These are phyloP conservation scores for Paramuricea clavata DNA, from an alignment of 92 coral and sea anemone species.

Conservation along the genomic window DNA sequence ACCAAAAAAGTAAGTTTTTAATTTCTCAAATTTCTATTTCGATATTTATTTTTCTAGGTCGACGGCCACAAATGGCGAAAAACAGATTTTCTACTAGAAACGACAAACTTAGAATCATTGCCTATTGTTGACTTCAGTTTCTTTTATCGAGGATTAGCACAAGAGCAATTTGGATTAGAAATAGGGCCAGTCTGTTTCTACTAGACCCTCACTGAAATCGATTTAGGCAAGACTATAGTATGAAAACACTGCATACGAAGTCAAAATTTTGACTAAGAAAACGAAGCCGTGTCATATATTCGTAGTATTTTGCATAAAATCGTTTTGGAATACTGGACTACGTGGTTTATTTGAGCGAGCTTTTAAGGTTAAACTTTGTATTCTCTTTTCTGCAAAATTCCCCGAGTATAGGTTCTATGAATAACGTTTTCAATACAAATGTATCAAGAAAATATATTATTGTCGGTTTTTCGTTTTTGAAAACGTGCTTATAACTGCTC, in stretches of 20 bases:
- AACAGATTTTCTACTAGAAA: conserved; percentile 75
- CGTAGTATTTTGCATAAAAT: conserved; percentile 48
- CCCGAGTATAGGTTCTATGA: not conserved
- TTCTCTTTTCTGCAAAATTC: conserved; percentile 18
- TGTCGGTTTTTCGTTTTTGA: conserved; percentile 9
- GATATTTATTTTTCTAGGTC: conserved; percentile 53
- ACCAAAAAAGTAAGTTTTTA: not conserved
- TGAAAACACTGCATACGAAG: not conserved
- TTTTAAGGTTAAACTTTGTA: not conserved
- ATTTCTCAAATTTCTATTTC: not conserved
- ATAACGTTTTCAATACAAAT: not conserved
- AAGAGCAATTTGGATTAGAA: conserved; percentile 85
- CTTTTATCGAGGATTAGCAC: conserved; percentile 75
- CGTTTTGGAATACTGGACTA: not conserved
- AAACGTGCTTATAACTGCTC: not conserved
- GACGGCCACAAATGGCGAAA: conserved; percentile 89
- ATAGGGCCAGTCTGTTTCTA: conserved; percentile 89
- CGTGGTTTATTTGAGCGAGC: not conserved
- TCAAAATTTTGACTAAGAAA: conserved; percentile 4
- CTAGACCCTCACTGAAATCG: conserved; percentile 9
- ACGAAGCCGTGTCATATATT: conserved; percentile 6
- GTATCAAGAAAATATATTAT: not conserved
- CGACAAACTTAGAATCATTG: conserved; percentile 71
- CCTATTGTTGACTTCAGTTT: conserved; percentile 83
- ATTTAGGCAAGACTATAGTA: conserved; percentile 9